Conservation (phyloP, 2,113 vertebrate species). For the Anthoscopus minutus region DNA sequence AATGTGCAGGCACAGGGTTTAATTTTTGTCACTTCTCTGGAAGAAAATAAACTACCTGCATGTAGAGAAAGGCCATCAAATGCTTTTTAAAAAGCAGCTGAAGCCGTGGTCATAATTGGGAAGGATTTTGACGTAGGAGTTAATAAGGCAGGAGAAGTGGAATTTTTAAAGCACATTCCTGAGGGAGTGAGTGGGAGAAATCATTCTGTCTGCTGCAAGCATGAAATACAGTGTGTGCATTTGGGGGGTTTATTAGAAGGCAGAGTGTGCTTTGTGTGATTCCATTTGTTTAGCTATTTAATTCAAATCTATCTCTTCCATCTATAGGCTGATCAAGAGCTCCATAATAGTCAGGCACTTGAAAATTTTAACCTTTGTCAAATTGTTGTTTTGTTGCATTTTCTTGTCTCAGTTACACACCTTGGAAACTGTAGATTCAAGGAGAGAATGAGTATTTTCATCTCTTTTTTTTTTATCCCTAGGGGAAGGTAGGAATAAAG, state of each 20-base stretch:
- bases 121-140: not conserved
- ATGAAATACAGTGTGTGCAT: not conserved
- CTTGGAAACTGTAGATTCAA: not conserved
- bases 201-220: not conserved
- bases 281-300: not conserved
- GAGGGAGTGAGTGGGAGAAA: slow-evolving; percentile 24
- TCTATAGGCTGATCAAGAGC: not conserved
- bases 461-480: not conserved
- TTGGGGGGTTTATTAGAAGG: not conserved
- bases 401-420: not conserved
- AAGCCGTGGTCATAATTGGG: not conserved
- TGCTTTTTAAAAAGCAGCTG: not conserved
- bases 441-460: not conserved
- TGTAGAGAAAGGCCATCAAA: not conserved
- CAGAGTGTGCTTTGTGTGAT: not conserved
- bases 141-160: not conserved
- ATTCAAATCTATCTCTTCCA: not conserved
- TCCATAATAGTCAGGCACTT: not conserved
- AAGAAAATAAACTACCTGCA: not conserved
- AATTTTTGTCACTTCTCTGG: not conserved
- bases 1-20: not conserved
- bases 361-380: not conserved
- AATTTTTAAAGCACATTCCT: not conserved
- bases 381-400: not conserved
- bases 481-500: not conserved